A percentile compares a stretch with the other conserved stretches of the same genome.
phyloP scores from a whole-genome alignment of 1,140 invertebrate species.

The Drosophila pandora region DNA sequence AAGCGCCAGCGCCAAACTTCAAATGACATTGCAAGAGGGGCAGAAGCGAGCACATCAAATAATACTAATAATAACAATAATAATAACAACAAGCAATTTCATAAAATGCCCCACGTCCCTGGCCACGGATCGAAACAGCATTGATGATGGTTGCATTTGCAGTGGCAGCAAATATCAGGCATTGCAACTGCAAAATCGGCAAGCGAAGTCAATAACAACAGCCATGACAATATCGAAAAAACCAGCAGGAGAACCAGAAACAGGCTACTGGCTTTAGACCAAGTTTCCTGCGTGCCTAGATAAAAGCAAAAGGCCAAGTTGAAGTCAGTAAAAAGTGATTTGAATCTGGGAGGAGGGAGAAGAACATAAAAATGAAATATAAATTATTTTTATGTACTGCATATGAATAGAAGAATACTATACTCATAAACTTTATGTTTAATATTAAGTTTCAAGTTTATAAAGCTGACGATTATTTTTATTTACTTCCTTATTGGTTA shows the following conservation, averaged over 20 bases:
- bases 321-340: conserved; percentile 32
- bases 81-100: conserved; percentile 80
- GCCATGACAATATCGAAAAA: conserved; percentile 66
- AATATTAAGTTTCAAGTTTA: too few relatives aligned
- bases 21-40: conserved; percentile 59
- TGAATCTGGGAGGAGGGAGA: conserved; percentile 16
- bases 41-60: conserved; percentile 48
- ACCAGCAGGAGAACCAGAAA: conserved; percentile 46
- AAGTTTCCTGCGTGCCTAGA: conserved; percentile 34
- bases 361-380: conserved; percentile 34
- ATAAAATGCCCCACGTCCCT: conserved; percentile 74
- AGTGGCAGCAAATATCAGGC: conserved; percentile 25
- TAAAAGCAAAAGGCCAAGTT: conserved; percentile 11
- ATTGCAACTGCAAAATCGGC: conserved; percentile 38
- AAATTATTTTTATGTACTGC: conserved; percentile 27
- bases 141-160: conserved; percentile 35
- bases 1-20: conserved; percentile 59
- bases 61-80: conserved; percentile 79
- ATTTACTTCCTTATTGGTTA: too few relatives aligned
- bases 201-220: conserved; percentile 70
- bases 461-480: too few relatives aligned
- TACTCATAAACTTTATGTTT: neutral
- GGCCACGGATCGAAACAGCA: conserved; percentile 52
- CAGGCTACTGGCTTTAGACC: conserved; percentile 31
- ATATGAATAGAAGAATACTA: conserved; percentile 13